phyloP scores from a whole-genome alignment of 2,797 vertebrate genomes.

The Somateria mollissima region DNA sequence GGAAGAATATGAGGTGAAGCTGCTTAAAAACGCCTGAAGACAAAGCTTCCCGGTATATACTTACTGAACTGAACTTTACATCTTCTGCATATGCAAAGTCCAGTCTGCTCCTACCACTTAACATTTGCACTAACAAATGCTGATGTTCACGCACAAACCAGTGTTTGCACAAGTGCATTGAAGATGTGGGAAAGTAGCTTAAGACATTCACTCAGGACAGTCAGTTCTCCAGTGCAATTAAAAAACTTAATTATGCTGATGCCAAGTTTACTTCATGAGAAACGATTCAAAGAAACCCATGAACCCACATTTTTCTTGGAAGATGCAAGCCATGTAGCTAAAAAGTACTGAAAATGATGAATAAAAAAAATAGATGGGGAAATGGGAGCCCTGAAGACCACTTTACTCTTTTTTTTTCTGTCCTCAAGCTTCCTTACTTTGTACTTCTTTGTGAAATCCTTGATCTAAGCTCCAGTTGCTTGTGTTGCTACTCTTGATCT shows the following conservation, averaged over 20 bases:
- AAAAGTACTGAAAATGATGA: neutral
- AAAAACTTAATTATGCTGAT: neutral
- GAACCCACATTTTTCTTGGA: neutral
- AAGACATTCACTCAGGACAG: neutral
- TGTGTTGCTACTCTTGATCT: neutral
- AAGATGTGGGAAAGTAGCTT: neutral
- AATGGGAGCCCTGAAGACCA: neutral
- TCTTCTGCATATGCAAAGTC: neutral
- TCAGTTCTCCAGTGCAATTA: neutral
- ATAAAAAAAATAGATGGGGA: neutral
- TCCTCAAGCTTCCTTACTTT: neutral
- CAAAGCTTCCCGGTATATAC: neutral
- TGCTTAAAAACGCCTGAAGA: neutral
- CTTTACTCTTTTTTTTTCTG: neutral
- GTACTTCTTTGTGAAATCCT: neutral
- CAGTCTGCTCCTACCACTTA: neutral
- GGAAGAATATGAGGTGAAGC: neutral
- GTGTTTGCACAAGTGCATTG: neutral
- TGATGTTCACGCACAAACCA: neutral
- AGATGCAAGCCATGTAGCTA: neutral
- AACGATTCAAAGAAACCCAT: neutral
- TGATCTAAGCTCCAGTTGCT: neutral
- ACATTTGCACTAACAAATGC: neutral
- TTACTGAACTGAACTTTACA: neutral
- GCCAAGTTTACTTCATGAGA: neutral